Percentiles rank a stretch among this genome's conserved stretches.
These are phyloP conservation scores for Sesia bembeciformis DNA, from an alignment of 2,888 invertebrate genomes.

Conservation along the genomic window DNA sequence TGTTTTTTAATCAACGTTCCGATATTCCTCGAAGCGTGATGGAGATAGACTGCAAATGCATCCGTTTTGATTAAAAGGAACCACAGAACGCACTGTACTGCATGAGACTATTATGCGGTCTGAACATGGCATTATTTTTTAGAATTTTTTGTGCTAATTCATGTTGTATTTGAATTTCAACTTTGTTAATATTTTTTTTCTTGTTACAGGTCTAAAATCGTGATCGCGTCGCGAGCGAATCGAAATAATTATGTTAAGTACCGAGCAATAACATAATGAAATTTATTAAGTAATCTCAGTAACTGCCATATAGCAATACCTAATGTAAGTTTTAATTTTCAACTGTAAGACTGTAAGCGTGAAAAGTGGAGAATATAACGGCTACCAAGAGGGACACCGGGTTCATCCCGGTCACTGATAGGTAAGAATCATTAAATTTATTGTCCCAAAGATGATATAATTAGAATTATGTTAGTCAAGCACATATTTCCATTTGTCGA, in stretches of 20 bases:
- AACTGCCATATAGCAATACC: conserved; percentile 21
- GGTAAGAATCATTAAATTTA: conserved; percentile 27
- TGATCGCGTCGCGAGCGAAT: conserved; percentile 17
- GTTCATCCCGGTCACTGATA: conserved; percentile 57
- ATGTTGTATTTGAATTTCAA: not conserved
- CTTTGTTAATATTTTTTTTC: conserved; percentile 10
- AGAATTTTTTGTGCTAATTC: too few species aligned
- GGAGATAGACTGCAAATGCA: conserved; percentile 21
- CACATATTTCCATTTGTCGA: too few species aligned
- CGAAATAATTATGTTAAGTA: conserved; percentile 9
- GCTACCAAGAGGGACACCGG: conserved; percentile 43
- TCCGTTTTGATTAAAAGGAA: conserved; percentile 32
- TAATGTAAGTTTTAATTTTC: conserved; percentile 12
- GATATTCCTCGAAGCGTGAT: conserved; percentile 17
- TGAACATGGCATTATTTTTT: too few species aligned
- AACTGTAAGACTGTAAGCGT: conserved; percentile 21
- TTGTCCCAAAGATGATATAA: too few species aligned
- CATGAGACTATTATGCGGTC: too few species aligned
- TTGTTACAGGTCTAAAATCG: conserved; percentile 52
- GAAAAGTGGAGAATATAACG: conserved; percentile 59
- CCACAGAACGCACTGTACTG: conserved; percentile 20
- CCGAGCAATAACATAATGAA: not conserved
- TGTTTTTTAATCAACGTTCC: conserved; percentile 28
- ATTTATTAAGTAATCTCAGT: not conserved
- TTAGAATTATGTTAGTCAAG: too few species aligned